Base-by-base conservation (phyloP, 1,140 invertebrate species). In the Cardiocondyla obscurior region DNA sequence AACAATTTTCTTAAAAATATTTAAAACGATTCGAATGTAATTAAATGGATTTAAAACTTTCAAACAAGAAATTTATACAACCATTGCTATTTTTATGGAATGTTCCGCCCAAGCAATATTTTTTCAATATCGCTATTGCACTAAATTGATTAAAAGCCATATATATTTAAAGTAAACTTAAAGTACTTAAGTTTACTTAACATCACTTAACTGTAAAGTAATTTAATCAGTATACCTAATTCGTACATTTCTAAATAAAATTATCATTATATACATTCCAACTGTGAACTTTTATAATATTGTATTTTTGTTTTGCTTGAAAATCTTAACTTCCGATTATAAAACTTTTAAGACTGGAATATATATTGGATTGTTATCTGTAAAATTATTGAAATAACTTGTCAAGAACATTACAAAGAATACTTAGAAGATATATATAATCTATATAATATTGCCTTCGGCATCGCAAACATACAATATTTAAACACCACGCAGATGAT, bases 131-230 rank as follows among this genome's bases (percentile, higher is more conserved):
- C 10, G 10, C 22, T 39, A 16, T 46, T 1, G 19, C 46, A 3
- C 30, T 76, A 64, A 64, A 76, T 76, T 76, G 49, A 76, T 76
- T 22, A 7, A n/a, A 64, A 76, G 19, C 19, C 30, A 51, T 64
- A 64, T 2, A 64, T n/a, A n/a, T n/a, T n/a, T n/a, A n/a, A n/a
- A n/a, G n/a, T n/a, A n/a, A n/a, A n/a, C n/a, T n/a, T n/a, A n/a
- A n/a, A n/a, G n/a, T n/a, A n/a, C n/a, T n/a, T n/a, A n/a, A n/a
- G n/a, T n/a, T n/a, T n/a, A n/a, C n/a, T n/a, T n/a, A n/a, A n/a
- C n/a, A n/a, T n/a, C n/a, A n/a, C n/a, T n/a, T n/a, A n/a, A n/a
- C n/a, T n/a, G n/a, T 49, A 64, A 76, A 62, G 6, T 73, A 42
- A 55, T 3, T 64, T 76, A 49, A 19, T 25, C 42, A 64, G 14